Base-by-base conservation (phyloP, 2,797 vertebrate genomes). In the Oreochromis mossambicus region DNA sequence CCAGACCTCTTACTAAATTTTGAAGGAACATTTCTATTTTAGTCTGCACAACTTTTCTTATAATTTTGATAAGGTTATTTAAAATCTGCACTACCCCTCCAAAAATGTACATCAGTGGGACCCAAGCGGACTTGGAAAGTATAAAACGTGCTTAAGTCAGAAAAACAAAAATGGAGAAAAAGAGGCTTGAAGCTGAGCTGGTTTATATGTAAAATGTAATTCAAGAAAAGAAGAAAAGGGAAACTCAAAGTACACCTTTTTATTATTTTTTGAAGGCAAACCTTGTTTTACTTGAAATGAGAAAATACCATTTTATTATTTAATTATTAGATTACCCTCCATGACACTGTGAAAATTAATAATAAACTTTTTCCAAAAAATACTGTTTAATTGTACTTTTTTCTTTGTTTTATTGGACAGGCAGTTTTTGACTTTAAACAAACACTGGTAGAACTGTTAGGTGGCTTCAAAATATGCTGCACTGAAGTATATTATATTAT, bases 11-110 rank as follows among this genome's bases (percentile, higher is more conserved):
- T 36, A 36, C 32, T 61, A 61, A 32, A n/a, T 1, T 61, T 61
- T 36, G 58, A 36, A 36, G 17, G 4, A 61, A 61, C 32, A 61
- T 36, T 36, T 61, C 17, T 61, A 61, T 36, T 36, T 61, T 36
- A 34, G 58, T 19, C 32, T 61, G 9, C 32, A 7, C 32, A 61
- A 61, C 6, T n/a, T 36, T 52, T 3, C 0, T 34, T 1, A 61
- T 7, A 19, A 34, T 61, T 61, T 61, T 12, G 29, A 17, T 61
- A 61, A 34, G 0, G 0, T 61, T 61, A 61, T 34, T 61, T 34
- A 34, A 61, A 61, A 61, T 34, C 56, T 61, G 9, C 15, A 61
- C 29, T 61, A 34, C 56, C 3, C 19, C 19, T 34, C 15, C 29
- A 56, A 56, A 56, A 56, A 17, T 56, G 29, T 29, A 56, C 26